Evolutionary conservation across 2,797 vertebrate species (phyloP).

Genomic region (Anabas testudineus): DNA sequence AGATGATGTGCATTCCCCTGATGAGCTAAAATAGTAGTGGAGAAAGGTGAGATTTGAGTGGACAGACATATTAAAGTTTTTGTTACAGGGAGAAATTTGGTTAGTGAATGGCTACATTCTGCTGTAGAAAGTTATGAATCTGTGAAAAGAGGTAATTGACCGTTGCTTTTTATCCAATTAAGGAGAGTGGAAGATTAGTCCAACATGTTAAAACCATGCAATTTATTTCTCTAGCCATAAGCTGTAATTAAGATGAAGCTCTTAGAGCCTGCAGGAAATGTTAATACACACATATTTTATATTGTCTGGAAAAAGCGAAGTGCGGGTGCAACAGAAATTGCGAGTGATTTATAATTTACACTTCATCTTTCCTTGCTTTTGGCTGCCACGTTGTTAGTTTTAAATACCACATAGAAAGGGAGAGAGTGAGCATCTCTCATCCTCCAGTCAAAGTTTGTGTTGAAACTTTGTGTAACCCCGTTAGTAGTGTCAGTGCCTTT

Average conservation of each 20-base stretch:
- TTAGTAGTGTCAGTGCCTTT: background rate
- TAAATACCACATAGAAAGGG: background rate
- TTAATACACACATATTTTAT: background rate
- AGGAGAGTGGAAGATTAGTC: background rate
- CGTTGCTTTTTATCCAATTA: background rate
- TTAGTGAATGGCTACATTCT: background rate
- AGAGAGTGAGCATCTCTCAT: background rate
- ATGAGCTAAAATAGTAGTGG: background rate
- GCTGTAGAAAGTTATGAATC: background rate
- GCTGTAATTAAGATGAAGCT: too few relatives aligned
- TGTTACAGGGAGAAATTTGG: background rate
- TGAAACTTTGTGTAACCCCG: conserved; percentile 8
- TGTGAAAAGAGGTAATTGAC: background rate
- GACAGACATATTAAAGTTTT: background rate
- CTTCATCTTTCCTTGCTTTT: background rate
- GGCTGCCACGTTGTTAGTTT: background rate
- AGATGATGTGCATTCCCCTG: background rate
- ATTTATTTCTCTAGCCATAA: too few relatives aligned
- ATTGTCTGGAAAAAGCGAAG: background rate
- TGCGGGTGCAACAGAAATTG: too few relatives aligned
- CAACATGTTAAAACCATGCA: too few relatives aligned
- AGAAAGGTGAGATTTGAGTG: background rate
- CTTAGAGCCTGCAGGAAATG: background rate
- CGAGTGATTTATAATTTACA: too few relatives aligned
- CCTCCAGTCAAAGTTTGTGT: background rate